phyloP scores from a whole-genome alignment of 2,888 invertebrate species.

The Drosophila lacicola region DNA sequence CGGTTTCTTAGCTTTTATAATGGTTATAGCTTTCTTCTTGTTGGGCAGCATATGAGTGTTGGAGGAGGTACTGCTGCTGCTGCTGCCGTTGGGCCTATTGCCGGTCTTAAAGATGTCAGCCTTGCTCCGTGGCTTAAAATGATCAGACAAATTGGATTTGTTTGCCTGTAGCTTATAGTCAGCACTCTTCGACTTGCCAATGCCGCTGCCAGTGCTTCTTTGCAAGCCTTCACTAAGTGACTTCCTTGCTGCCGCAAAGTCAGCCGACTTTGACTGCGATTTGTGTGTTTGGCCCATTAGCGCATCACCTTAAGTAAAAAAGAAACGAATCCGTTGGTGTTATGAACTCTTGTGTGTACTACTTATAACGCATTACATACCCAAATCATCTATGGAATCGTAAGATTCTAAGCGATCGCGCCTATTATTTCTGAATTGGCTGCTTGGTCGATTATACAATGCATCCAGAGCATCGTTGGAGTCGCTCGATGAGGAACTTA shows the following conservation, averaged over 20 bases:
- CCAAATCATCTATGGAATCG: conserved; percentile 76
- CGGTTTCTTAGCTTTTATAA: conserved; percentile 55
- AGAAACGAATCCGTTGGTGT: background rate
- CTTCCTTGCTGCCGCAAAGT: conserved; percentile 17
- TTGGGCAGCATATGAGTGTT: background rate
- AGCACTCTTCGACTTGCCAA: conserved; percentile 15
- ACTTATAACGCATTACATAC: conserved; percentile 40
- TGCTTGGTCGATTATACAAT: conserved; percentile 46
- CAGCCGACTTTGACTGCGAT: conserved; percentile 19
- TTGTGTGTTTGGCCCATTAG: conserved; percentile 47
- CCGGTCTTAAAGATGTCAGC: background rate
- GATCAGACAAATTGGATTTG: conserved; percentile 13
- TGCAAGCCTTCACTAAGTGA: conserved; percentile 5
- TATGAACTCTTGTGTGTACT: background rate
- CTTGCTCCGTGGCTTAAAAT: conserved; percentile 11
- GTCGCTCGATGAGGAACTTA: conserved; percentile 60
- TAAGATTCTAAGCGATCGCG: conserved; percentile 58
- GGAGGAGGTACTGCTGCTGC: conserved; percentile 28
- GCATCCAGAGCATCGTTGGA: conserved; percentile 60
- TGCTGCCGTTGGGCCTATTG: conserved; percentile 21
- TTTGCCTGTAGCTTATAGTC: background rate
- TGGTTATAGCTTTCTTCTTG: conserved; percentile 52
- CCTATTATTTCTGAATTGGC: conserved; percentile 37
- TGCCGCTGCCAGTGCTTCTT: conserved; percentile 9
- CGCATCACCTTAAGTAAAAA: conserved; percentile 39